A percentile compares a stretch with the other conserved stretches of the same genome.
Evolutionary conservation across 1,140 invertebrate genomes (phyloP).

Genomic region (Bombus consobrinus): DNA sequence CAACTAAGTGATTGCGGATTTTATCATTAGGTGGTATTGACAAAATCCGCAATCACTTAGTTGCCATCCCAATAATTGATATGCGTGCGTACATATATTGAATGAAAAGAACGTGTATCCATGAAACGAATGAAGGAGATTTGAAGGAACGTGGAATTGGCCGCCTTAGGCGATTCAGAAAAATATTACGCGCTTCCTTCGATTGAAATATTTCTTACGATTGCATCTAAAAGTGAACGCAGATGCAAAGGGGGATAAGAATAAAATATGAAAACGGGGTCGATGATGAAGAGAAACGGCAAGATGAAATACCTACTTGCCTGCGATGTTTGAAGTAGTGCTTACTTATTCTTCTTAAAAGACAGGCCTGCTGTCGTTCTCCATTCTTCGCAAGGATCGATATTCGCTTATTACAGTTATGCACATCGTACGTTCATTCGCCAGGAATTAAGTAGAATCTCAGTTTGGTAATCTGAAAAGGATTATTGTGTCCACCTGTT

Average conservation of each 20-base stretch:
- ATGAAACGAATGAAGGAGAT: background rate
- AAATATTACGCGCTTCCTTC: constrained; percentile 7
- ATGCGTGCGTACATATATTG: background rate
- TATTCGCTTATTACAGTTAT: constrained; percentile 21
- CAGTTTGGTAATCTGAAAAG: background rate
- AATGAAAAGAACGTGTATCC: background rate
- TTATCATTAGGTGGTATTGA: too few species aligned
- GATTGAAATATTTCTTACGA: constrained; percentile 15
- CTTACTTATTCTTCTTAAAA: constrained; percentile 45
- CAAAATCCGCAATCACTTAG: too few species aligned
- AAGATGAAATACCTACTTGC: constrained; percentile 48
- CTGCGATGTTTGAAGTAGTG: constrained; percentile 35
- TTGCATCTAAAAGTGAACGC: background rate
- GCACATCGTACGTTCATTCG: background rate
- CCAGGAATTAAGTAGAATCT: background rate
- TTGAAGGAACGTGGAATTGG: background rate
- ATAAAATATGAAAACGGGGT: constrained; percentile 41
- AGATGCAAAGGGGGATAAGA: constrained; percentile 17
- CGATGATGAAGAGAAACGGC: constrained; percentile 30
- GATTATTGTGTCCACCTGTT: too few species aligned
- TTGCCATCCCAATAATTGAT: background rate
- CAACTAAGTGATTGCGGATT: too few species aligned
- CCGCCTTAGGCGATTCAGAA: background rate
- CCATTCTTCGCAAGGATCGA: constrained; percentile 25
- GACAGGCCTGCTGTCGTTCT: background rate